These are phyloP conservation scores for Mesocentrotus franciscanus DNA, from an alignment of 53 echinoderm and acorn worm genomes.

Conservation along the genomic window DNA sequence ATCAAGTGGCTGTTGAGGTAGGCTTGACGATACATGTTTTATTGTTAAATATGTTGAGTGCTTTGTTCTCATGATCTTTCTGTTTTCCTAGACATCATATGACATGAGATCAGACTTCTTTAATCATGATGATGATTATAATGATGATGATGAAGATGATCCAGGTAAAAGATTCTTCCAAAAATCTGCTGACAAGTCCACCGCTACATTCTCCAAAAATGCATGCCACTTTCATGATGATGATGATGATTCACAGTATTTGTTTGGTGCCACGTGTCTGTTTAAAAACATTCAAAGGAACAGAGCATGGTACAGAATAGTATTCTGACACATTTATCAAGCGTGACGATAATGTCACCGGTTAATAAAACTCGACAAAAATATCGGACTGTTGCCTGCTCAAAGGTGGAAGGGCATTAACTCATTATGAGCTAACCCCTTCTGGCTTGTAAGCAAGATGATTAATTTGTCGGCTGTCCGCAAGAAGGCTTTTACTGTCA, in stretches of 20 bases:
- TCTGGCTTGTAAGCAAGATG: too few species aligned
- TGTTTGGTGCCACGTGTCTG: too few species aligned
- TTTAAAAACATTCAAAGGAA: too few species aligned
- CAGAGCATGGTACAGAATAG: background rate
- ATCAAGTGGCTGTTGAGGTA: too few species aligned
- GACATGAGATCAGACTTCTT: slow-evolving; percentile 54
- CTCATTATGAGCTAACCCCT: background rate
- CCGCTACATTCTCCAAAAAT: background rate
- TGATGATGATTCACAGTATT: too few species aligned
- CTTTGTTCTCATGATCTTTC: background rate
- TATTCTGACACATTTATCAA: background rate
- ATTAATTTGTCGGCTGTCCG: too few species aligned
- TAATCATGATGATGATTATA: background rate
- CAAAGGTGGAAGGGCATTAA: background rate
- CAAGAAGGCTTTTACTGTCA: too few species aligned
- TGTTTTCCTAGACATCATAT: background rate
- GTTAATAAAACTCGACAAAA: background rate
- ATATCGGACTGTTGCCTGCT: background rate
- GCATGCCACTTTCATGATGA: background rate
- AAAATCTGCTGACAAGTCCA: background rate
- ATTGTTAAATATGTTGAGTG: background rate
- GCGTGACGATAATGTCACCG: background rate
- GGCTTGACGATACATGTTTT: background rate
- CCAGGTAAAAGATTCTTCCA: slow-evolving; percentile 45
- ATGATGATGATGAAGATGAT: slow-evolving; percentile 51